phyloP scores from a whole-genome alignment of 2,888 invertebrate species.

The Encarsia formosa region DNA sequence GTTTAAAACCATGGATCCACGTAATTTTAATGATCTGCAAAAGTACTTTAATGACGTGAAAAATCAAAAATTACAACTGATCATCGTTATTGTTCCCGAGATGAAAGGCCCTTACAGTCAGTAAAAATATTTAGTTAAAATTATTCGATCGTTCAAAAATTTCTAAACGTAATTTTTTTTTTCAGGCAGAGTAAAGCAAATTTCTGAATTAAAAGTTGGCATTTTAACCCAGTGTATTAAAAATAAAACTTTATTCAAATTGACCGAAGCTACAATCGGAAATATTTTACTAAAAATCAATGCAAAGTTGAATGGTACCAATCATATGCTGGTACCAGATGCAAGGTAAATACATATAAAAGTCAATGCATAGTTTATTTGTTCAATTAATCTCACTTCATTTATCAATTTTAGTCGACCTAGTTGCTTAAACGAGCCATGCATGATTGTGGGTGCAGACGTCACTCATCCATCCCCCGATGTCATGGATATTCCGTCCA shows the following conservation, averaged over 20 bases:
- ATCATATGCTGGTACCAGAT: slow-evolving; percentile 56
- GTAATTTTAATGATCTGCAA: not conserved
- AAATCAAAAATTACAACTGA: slow-evolving; percentile 50
- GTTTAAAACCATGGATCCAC: not conserved
- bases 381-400: too few species aligned
- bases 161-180: slow-evolving; percentile 1
- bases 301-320: slow-evolving; percentile 78
- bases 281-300: slow-evolving; percentile 77
- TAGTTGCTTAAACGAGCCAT: slow-evolving; percentile 53
- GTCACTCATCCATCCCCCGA: slow-evolving; percentile 89
- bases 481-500: slow-evolving; percentile 54
- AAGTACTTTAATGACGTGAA: not conserved
- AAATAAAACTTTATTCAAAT: slow-evolving; percentile 49
- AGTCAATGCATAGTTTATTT: too few species aligned
- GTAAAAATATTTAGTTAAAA: too few species aligned
- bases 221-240: slow-evolving; percentile 74
- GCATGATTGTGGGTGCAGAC: slow-evolving; percentile 82
- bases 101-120: slow-evolving; percentile 54
- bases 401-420: slow-evolving; percentile 18
- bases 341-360: not conserved
- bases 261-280: slow-evolving; percentile 58
- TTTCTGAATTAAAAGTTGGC: slow-evolving; percentile 66
- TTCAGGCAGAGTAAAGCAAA: slow-evolving; percentile 60
- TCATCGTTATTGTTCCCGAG: slow-evolving; percentile 62
- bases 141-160: too few species aligned